A percentile compares a stretch with the other conserved stretches of the same genome.
These are phyloP conservation scores for Cottoperca gobio DNA, from an alignment of 2,797 vertebrate species.

Conservation along the genomic window DNA sequence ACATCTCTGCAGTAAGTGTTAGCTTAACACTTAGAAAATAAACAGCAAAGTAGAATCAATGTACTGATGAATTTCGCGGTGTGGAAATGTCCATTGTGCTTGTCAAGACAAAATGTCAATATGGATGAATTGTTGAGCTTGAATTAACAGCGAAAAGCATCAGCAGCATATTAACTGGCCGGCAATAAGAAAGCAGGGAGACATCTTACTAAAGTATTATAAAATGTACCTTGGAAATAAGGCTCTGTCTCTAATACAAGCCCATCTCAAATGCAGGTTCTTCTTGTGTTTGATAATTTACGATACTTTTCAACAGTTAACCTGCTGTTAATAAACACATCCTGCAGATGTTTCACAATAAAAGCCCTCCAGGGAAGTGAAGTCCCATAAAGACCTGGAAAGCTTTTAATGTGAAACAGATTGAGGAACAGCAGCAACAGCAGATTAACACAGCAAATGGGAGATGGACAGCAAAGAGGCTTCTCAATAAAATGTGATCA, in stretches of 20 bases:
- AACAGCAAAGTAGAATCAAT: neutral
- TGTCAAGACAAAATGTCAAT: neutral
- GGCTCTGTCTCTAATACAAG: neutral
- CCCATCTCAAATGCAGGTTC: neutral
- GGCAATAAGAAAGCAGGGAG: neutral
- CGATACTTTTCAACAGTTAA: constrained; percentile 11
- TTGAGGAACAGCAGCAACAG: constrained; percentile 33
- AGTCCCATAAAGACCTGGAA: constrained; percentile 35
- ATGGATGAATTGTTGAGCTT: neutral
- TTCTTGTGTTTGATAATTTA: constrained; percentile 1
- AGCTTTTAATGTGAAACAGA: constrained; percentile 50
- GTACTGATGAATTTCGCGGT: neutral
- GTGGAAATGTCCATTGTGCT: neutral
- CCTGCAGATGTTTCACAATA: constrained; percentile 55
- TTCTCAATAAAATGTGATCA: neutral
- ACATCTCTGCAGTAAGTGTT: neutral
- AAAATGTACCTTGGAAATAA: neutral
- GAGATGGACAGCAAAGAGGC: neutral
- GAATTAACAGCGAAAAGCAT: neutral
- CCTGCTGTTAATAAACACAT: constrained; percentile 33
- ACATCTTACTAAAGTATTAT: neutral
- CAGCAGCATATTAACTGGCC: no score
- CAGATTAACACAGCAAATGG: constrained; percentile 32
- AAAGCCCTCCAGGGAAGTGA: constrained; percentile 32
- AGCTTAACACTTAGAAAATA: neutral